Percentiles rank a stretch among this genome's conserved stretches.
Evolutionary conservation across 1,140 invertebrate species (phyloP).

Genomic region (Cyrtorhinus lividipennis): DNA sequence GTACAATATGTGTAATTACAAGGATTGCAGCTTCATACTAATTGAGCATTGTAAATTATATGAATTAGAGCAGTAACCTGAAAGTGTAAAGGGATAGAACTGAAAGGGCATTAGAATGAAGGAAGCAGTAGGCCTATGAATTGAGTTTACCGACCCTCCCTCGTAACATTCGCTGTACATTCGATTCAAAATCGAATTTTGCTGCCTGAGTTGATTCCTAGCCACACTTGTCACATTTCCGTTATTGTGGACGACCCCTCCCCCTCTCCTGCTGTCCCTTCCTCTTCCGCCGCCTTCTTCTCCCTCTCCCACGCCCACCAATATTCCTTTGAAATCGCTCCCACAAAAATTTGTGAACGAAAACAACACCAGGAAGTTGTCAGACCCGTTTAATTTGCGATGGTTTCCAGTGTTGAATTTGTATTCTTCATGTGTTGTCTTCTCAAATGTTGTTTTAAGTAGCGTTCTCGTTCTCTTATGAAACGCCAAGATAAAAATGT

Average conservation of each 20-base stretch:
- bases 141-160: constrained; percentile 6
- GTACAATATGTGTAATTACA: constrained; percentile 12
- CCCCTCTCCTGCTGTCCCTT: neutral
- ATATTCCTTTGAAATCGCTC: neutral
- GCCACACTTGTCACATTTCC: neutral
- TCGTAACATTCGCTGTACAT: too few relatives aligned
- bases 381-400: too few relatives aligned
- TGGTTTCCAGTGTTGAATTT: too few relatives aligned
- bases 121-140: constrained; percentile 17
- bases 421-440: neutral
- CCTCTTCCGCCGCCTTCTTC: neutral
- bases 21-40: constrained; percentile 3
- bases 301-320: neutral
- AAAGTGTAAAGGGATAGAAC: constrained; percentile 11
- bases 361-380: too few relatives aligned
- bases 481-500: too few relatives aligned
- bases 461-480: too few relatives aligned
- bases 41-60: constrained; percentile 19
- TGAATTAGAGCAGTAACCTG: constrained; percentile 16
- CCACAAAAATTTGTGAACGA: too few relatives aligned
- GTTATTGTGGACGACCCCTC: neutral
- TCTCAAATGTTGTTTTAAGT: too few relatives aligned
- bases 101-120: constrained; percentile 3
- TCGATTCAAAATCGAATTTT: too few relatives aligned
- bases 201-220: neutral